Conservation (phyloP, 2,113 vertebrate genomes). For the Lophura nycthemera region DNA sequence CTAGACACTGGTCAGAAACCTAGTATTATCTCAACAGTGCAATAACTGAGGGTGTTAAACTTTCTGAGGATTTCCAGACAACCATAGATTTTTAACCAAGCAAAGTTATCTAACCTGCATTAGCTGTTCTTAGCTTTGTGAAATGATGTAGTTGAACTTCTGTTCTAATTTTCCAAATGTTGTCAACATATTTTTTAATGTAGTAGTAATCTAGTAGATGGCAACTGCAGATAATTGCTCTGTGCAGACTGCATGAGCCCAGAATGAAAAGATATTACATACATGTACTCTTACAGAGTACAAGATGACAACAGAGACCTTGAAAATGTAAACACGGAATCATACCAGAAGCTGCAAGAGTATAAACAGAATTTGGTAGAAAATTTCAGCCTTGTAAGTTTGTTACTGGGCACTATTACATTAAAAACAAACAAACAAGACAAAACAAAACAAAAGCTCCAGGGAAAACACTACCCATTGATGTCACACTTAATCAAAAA, state of each 20-base stretch:
- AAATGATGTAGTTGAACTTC: background rate
- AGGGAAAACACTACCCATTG: accelerated
- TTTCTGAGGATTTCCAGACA: background rate
- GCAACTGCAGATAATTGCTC: background rate
- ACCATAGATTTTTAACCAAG: background rate
- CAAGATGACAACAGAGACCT: background rate
- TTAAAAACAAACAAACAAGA: background rate
- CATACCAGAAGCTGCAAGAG: background rate
- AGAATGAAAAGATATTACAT: background rate
- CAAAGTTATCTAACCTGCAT: background rate
- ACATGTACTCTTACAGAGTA: too few relatives aligned
- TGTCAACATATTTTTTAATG: background rate
- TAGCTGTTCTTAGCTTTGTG: background rate
- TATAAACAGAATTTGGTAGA: background rate
- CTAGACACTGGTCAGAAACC: background rate
- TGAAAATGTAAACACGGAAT: background rate
- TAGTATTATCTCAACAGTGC: background rate
- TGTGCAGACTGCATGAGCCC: background rate
- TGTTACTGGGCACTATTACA: background rate
- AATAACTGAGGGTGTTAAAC: background rate
- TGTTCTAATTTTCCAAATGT: background rate
- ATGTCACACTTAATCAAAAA: background rate
- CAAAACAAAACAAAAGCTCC: background rate
- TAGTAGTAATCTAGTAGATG: background rate
- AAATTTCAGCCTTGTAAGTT: background rate